phyloP scores from a whole-genome alignment of 1,140 invertebrate species.

The Kradibia gibbosae region DNA sequence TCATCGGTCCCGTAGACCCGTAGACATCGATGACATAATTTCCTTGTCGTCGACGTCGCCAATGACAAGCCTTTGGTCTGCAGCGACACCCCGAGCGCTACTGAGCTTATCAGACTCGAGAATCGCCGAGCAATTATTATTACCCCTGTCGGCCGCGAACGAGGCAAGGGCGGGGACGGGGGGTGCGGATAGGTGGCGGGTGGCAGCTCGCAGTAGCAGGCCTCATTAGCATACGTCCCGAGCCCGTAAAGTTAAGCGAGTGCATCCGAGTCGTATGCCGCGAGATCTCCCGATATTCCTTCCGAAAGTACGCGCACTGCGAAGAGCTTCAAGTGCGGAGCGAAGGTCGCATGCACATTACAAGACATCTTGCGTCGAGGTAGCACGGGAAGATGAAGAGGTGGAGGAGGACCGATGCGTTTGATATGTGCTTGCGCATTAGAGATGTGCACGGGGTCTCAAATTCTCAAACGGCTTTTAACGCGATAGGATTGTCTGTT shows the following conservation, averaged over 20 bases:
- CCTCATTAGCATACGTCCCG: too few relatives aligned
- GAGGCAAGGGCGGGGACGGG: too few relatives aligned
- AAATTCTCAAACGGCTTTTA: constrained; percentile 41
- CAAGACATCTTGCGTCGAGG: not conserved
- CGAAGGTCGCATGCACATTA: too few relatives aligned
- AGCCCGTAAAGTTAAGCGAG: constrained; percentile 65
- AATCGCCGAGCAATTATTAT: constrained; percentile 52
- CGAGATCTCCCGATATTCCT: not conserved
- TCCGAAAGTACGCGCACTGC: too few relatives aligned
- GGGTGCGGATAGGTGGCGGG: too few relatives aligned
- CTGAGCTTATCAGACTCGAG: constrained; percentile 7
- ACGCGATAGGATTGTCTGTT: constrained; percentile 34
- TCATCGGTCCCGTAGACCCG: constrained; percentile 49
- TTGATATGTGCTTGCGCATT: not conserved
- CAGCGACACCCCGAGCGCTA: not conserved
- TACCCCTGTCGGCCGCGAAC: too few relatives aligned
- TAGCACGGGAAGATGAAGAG: not conserved
- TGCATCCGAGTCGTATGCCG: constrained; percentile 41
- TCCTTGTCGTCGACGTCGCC: constrained; percentile 21
- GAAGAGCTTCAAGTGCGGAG: not conserved
- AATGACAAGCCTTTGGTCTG: constrained; percentile 51
- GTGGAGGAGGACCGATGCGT: not conserved
- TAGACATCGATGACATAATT: constrained; percentile 63
- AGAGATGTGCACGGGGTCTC: not conserved
- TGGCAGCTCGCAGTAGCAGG: too few relatives aligned